Percentiles rank a stretch among this genome's conserved stretches.
Evolutionary conservation across 1,140 invertebrate species (phyloP).

Genomic region (Paralvinella palmiformis): DNA sequence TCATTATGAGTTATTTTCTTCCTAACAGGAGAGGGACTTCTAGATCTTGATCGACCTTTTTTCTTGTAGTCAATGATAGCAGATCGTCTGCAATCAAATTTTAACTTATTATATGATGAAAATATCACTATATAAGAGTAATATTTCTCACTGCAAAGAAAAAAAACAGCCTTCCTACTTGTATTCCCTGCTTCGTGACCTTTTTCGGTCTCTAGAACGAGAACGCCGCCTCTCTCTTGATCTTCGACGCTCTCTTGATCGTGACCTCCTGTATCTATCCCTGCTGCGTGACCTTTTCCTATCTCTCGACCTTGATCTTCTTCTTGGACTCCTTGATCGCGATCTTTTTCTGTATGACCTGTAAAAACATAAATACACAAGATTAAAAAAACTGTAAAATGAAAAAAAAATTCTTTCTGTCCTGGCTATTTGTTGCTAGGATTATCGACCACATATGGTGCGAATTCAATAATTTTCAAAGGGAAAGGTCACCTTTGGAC

Average conservation of each 20-base stretch:
- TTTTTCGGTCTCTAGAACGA: constrained; percentile 28
- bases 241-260: constrained; percentile 29
- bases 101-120: not conserved
- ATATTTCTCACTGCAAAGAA: constrained; percentile 22
- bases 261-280: constrained; percentile 20
- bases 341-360: constrained; percentile 36
- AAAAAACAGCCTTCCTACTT: constrained; percentile 20
- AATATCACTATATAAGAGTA: not conserved
- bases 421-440: too few relatives aligned
- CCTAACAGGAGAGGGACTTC: constrained; percentile 23
- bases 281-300: constrained; percentile 21
- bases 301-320: constrained; percentile 28
- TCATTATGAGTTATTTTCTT: constrained; percentile 26
- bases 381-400: too few relatives aligned
- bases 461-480: too few relatives aligned
- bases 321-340: constrained; percentile 23
- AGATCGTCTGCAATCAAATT: too few relatives aligned
- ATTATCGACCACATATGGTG: too few relatives aligned
- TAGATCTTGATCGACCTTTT: constrained; percentile 1
- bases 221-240: constrained; percentile 25
- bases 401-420: too few relatives aligned
- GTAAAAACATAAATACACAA: constrained; percentile 17
- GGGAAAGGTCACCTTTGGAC: too few relatives aligned
- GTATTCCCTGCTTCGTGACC: constrained; percentile 29
- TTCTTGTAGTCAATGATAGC: not conserved